Conservation (phyloP, 2,888 invertebrate species). For the Drosophila fulvimacula region DNA sequence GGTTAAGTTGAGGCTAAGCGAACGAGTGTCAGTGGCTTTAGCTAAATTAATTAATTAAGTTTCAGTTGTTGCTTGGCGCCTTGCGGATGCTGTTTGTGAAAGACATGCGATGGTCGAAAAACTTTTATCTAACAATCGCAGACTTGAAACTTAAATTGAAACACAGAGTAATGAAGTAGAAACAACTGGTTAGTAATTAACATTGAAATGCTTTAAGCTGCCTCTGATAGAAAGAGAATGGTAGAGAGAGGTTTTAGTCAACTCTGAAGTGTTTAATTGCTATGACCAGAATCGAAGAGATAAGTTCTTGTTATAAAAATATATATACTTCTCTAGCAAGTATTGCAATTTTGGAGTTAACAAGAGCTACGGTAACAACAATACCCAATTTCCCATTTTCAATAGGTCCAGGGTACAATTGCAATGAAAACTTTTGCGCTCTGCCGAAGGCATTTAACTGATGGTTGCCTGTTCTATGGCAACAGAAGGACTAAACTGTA, state of each 20-base stretch:
- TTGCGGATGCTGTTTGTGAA: background rate
- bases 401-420: background rate
- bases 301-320: too few relatives aligned
- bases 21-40: constrained; percentile 13
- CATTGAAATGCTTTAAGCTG: background rate
- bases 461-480: background rate
- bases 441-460: background rate
- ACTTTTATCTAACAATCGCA: constrained; percentile 7
- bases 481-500: background rate
- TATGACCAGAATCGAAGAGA: too few relatives aligned
- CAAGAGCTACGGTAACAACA: too few relatives aligned
- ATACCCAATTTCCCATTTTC: background rate
- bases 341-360: too few relatives aligned
- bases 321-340: too few relatives aligned
- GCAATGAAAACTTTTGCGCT: background rate
- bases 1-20: background rate
- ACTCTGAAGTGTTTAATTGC: too few relatives aligned
- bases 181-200: background rate
- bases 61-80: constrained; percentile 9
- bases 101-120: constrained; percentile 4
- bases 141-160: constrained; percentile 1
- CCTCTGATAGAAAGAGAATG: background rate
- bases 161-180: background rate
- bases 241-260: background rate
- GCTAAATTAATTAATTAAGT: constrained; percentile 47